phyloP scores from a whole-genome alignment of 2,113 vertebrate species.

The Capreolus pygargus region DNA sequence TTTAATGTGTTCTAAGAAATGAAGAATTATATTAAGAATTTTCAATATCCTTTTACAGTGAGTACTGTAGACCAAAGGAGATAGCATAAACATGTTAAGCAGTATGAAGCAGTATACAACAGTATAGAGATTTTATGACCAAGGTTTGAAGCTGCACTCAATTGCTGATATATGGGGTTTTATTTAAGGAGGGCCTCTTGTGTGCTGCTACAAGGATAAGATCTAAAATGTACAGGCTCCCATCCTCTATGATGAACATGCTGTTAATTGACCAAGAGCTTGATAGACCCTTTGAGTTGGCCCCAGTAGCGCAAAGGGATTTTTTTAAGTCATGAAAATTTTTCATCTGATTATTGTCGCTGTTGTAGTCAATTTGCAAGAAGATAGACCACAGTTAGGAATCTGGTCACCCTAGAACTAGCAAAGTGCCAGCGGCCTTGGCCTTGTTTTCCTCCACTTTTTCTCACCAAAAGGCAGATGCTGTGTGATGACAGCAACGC shows the following conservation, averaged over 20 bases:
- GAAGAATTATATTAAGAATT: neutral
- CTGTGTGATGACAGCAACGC: neutral
- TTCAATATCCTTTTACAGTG: neutral
- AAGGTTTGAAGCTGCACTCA: neutral
- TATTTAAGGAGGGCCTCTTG: slow-evolving; percentile 6
- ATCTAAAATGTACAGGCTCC: neutral
- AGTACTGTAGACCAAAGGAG: neutral
- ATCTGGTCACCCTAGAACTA: neutral
- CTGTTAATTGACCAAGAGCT: neutral
- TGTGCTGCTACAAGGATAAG: neutral
- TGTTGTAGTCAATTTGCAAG: neutral
- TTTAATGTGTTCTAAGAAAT: neutral
- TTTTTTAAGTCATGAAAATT: neutral
- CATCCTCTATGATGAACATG: neutral
- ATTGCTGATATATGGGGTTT: neutral
- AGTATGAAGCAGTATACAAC: neutral
- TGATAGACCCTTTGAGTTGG: neutral
- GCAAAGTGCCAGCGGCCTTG: neutral
- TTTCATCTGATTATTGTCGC: neutral
- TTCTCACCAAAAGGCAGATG: neutral
- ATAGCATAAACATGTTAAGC: neutral
- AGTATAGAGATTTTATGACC: slow-evolving; percentile 4
- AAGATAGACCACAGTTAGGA: neutral
- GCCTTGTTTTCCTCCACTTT: neutral
- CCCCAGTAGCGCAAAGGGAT: neutral